phyloP scores from a whole-genome alignment of 2,888 invertebrate species.

The Agrochola lota region DNA sequence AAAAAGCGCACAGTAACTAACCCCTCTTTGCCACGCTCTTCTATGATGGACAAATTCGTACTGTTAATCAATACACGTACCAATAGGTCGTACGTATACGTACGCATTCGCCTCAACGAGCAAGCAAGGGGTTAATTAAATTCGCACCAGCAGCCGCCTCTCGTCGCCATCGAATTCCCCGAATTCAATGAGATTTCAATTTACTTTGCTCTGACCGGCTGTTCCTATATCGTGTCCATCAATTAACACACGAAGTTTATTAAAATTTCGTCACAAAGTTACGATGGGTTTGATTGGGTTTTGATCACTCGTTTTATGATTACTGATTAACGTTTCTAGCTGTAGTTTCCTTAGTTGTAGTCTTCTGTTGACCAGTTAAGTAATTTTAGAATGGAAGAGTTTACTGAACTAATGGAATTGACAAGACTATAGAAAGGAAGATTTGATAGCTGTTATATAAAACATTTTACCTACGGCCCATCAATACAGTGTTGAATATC shows the following conservation, averaged over 20 bases:
- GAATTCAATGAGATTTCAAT: constrained; percentile 90
- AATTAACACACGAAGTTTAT: constrained; percentile 81
- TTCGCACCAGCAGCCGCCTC: constrained; percentile 88
- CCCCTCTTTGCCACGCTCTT: background rate
- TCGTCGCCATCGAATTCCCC: constrained; percentile 88
- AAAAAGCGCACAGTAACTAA: constrained; percentile 1
- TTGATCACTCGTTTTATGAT: constrained; percentile 3
- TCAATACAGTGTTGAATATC: background rate
- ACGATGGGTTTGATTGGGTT: constrained; percentile 29
- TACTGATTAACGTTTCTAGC: background rate
- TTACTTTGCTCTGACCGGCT: constrained; percentile 86
- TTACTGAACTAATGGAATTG: background rate
- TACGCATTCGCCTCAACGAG: constrained; percentile 83
- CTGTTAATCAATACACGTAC: constrained; percentile 62
- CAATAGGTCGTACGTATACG: constrained; percentile 57
- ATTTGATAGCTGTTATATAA: background rate
- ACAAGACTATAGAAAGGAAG: background rate
- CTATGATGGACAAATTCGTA: constrained; percentile 43
- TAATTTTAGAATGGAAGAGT: background rate
- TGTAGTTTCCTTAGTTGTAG: background rate
- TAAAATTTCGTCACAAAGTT: constrained; percentile 69
- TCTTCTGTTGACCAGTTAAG: constrained; percentile 4
- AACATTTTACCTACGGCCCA: background rate
- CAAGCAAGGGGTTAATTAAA: constrained; percentile 90
- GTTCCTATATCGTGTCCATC: constrained; percentile 78